These are phyloP conservation scores for Anthopleura xanthogrammica DNA, from an alignment of 92 coral and sea anemone species.

Conservation along the genomic window DNA sequence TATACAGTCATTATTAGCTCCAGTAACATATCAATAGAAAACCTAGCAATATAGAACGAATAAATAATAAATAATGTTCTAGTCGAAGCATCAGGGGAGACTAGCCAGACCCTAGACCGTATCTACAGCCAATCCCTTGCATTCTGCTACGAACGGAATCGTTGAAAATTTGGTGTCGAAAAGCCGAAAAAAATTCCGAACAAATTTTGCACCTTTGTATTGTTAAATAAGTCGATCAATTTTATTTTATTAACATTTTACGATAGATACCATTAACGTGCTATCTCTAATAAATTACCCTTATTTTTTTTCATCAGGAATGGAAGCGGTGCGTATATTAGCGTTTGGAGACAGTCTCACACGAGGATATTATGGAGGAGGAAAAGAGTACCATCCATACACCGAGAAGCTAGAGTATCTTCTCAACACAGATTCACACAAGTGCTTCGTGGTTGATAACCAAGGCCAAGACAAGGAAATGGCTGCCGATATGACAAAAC, in stretches of 20 bases:
- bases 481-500: conserved; percentile 71
- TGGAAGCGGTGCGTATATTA: conserved; percentile 72
- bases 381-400: conserved; percentile 75
- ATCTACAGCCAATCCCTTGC: too few species aligned
- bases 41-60: too few species aligned
- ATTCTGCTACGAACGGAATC: too few species aligned
- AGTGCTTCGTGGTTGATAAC: conserved; percentile 72
- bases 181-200: not conserved
- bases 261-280: too few species aligned
- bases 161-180: not conserved
- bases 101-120: too few species aligned
- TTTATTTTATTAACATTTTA: too few species aligned
- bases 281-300: not conserved
- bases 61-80: too few species aligned
- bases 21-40: too few species aligned
- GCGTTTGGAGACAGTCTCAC: conserved; percentile 93
- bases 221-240: too few species aligned
- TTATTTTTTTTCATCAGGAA: conserved; percentile 40
- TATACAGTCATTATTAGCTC: not conserved
- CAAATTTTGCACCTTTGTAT: too few species aligned
- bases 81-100: too few species aligned
- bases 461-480: conserved; percentile 76
- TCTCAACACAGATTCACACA: conserved; percentile 80
- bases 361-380: conserved; percentile 73
- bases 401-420: conserved; percentile 72